phyloP scores from a whole-genome alignment of 53 echinoderm and acorn worm species.

The Actinopyga echinites region DNA sequence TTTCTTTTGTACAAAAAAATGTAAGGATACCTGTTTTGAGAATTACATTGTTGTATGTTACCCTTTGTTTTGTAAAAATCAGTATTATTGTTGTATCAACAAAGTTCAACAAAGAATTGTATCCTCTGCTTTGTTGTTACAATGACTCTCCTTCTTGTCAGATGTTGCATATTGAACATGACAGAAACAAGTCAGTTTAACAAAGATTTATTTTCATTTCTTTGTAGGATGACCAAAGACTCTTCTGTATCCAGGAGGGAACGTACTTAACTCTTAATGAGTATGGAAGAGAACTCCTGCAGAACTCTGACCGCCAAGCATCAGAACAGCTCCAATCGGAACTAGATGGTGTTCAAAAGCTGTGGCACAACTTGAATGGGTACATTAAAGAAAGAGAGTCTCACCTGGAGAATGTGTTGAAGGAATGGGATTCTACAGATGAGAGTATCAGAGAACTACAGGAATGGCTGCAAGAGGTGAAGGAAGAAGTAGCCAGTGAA shows the following conservation, averaged over 20 bases:
- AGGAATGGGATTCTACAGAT: slow-evolving; percentile 80
- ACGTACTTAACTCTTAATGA: slow-evolving; percentile 84
- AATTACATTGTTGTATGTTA: no score
- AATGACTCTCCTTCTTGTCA: no score
- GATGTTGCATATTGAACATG: no score
- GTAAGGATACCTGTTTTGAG: no score
- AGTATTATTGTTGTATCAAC: neutral
- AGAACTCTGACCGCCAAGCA: slow-evolving; percentile 73
- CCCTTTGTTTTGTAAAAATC: neutral
- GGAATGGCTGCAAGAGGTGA: slow-evolving; percentile 72
- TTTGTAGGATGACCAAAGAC: slow-evolving; percentile 58
- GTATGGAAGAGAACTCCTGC: slow-evolving; percentile 76
- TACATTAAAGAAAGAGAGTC: slow-evolving; percentile 59
- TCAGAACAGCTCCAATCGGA: slow-evolving; percentile 72
- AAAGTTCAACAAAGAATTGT: neutral
- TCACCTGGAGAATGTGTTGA: slow-evolving; percentile 65
- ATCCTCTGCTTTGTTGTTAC: neutral
- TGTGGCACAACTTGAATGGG: slow-evolving; percentile 84
- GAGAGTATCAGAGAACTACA: slow-evolving; percentile 70
- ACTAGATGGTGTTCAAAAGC: slow-evolving; percentile 75
- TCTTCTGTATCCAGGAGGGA: slow-evolving; percentile 76
- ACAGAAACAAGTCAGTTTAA: neutral
- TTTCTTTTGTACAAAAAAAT: neutral
- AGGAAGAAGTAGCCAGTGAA: slow-evolving; percentile 53
- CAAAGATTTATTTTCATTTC: neutral